Evolutionary conservation across 2,888 invertebrate genomes (phyloP).

Genomic region (Brachycybe producta): DNA sequence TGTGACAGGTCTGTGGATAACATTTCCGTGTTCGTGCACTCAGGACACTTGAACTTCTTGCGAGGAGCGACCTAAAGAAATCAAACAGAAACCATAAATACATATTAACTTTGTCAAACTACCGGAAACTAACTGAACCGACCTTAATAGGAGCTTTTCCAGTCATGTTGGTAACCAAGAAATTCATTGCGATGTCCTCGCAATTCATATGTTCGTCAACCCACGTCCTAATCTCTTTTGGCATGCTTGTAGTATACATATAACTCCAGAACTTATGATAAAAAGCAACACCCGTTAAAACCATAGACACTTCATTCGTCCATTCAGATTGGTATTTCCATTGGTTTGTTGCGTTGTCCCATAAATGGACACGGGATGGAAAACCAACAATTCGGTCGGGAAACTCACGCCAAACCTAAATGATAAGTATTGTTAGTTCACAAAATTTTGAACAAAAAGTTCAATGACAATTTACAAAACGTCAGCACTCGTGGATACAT

Average conservation of each 20-base stretch:
- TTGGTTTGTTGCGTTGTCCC: slow-evolving; percentile 70
- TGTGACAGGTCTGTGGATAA: slow-evolving; percentile 81
- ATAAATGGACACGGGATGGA: slow-evolving; percentile 84
- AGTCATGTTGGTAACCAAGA: slow-evolving; percentile 82
- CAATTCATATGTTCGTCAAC: slow-evolving; percentile 95
- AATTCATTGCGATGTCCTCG: slow-evolving; percentile 97
- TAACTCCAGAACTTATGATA: slow-evolving; percentile 95
- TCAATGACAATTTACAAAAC: not conserved
- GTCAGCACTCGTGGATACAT: not conserved
- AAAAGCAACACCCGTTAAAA: slow-evolving; percentile 88
- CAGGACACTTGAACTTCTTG: slow-evolving; percentile 93
- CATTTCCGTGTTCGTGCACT: slow-evolving; percentile 87
- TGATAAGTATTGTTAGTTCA: not conserved
- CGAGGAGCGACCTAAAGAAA: slow-evolving; percentile 66
- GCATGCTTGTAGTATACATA: slow-evolving; percentile 80
- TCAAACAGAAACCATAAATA: not conserved
- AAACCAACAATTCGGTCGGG: slow-evolving; percentile 93
- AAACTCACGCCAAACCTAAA: slow-evolving; percentile 87
- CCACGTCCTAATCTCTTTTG: slow-evolving; percentile 68
- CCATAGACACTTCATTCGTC: slow-evolving; percentile 90
- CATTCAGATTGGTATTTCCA: slow-evolving; percentile 96
- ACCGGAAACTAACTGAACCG: slow-evolving; percentile 21
- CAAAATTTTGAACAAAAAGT: not conserved
- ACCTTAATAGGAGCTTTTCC: slow-evolving; percentile 87
- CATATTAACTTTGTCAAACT: not conserved